These are phyloP conservation scores for Nematostella vectensis DNA, from an alignment of 92 coral and sea anemone genomes.

Conservation along the genomic window DNA sequence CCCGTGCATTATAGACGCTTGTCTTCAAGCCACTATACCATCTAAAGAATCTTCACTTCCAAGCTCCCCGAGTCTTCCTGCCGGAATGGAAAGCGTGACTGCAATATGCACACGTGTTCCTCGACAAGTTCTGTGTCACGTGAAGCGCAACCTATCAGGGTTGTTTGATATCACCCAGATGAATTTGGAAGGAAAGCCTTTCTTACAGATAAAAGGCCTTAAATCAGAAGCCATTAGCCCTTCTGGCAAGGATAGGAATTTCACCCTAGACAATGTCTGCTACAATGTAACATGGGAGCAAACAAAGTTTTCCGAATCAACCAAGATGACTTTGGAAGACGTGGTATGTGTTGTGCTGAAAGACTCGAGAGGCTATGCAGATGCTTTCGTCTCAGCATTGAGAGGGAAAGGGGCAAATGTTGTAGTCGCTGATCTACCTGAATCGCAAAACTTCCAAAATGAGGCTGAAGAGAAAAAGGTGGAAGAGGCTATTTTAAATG, in stretches of 20 bases:
- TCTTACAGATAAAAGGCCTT: slow-evolving; percentile 17
- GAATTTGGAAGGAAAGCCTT: slow-evolving; percentile 10
- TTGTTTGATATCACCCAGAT: slow-evolving; percentile 16
- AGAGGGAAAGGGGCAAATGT: not conserved
- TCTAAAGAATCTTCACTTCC: not conserved
- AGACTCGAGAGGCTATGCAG: slow-evolving; percentile 15
- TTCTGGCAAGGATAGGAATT: not conserved
- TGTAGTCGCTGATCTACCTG: not conserved
- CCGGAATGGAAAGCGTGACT: slow-evolving; percentile 8
- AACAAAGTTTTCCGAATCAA: not conserved
- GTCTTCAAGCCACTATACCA: slow-evolving; percentile 26
- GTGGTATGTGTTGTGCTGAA: slow-evolving; percentile 13
- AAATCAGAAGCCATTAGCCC: slow-evolving; percentile 2
- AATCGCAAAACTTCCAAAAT: not conserved
- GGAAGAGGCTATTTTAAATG: not conserved
- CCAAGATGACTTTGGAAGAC: no score
- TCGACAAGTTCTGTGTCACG: slow-evolving; percentile 10
- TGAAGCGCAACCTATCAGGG: not conserved
- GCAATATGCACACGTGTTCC: not conserved
- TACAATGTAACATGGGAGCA: slow-evolving; percentile 28
- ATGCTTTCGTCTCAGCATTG: not conserved
- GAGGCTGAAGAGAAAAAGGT: not conserved
- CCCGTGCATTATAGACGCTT: slow-evolving; percentile 58
- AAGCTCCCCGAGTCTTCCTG: slow-evolving; percentile 7
- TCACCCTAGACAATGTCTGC: slow-evolving; percentile 6